Evolutionary conservation across 2,888 invertebrate genomes (phyloP).

Genomic region (Pterostichus niger): DNA sequence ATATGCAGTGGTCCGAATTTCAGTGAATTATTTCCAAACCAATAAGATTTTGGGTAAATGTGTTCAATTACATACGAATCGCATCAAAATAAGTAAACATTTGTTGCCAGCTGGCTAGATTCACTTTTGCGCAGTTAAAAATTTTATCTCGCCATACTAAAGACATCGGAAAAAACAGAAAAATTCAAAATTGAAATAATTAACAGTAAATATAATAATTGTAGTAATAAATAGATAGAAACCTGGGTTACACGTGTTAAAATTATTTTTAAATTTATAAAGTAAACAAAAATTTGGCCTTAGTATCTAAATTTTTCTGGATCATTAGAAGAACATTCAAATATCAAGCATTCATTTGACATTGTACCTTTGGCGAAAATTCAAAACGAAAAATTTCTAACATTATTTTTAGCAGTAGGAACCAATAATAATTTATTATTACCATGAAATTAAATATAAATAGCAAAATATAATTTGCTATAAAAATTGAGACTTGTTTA

Average conservation of each 20-base stretch:
- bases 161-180: too few relatives aligned
- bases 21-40: too few relatives aligned
- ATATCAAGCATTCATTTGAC: slow-evolving; percentile 33
- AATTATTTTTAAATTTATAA: slow-evolving; percentile 13
- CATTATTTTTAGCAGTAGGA: background rate
- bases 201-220: background rate
- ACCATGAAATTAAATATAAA: background rate
- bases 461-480: background rate
- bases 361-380: slow-evolving; percentile 31
- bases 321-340: slow-evolving; percentile 47
- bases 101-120: too few relatives aligned
- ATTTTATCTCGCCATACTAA: too few relatives aligned
- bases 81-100: too few relatives aligned
- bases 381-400: slow-evolving; percentile 13
- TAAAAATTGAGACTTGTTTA: background rate
- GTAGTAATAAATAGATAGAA: background rate
- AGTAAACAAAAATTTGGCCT: slow-evolving; percentile 26
- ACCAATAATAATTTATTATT: background rate
- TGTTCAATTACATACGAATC: too few relatives aligned
- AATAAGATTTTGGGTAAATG: too few relatives aligned
- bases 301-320: slow-evolving; percentile 28
- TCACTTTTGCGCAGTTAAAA: too few relatives aligned
- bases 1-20: background rate
- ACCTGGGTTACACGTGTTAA: background rate
- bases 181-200: background rate